Conservation (phyloP, 2,888 invertebrate genomes). For the Bellardia bayeri region DNA sequence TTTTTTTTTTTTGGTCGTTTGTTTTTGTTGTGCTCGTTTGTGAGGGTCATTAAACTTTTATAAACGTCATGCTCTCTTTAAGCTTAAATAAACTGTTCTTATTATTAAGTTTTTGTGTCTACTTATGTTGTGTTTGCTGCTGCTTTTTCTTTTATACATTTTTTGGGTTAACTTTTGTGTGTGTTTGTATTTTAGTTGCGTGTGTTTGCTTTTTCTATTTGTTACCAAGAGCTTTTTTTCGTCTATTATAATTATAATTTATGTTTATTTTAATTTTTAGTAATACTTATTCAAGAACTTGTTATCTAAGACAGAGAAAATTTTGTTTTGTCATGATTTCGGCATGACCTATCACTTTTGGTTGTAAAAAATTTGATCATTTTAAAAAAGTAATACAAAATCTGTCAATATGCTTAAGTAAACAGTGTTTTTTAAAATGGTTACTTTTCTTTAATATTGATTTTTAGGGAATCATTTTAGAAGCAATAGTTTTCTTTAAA, state of each 20-base stretch:
- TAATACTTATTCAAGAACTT: background rate
- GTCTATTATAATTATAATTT: constrained; percentile 11
- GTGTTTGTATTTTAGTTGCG: background rate
- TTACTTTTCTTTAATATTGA: too few species aligned
- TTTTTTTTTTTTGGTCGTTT: constrained; percentile 29
- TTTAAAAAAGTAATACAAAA: too few species aligned
- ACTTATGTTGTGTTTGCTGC: constrained; percentile 18
- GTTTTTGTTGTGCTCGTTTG: constrained; percentile 34
- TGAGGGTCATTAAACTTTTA: constrained; percentile 64
- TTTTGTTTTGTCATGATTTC: too few species aligned
- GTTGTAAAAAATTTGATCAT: too few species aligned
- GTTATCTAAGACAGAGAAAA: background rate
- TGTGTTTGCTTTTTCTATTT: constrained; percentile 3
- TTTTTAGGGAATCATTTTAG: too few species aligned
- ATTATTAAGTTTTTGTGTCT: constrained; percentile 32
- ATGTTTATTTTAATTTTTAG: background rate
- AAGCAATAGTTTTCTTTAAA: too few species aligned
- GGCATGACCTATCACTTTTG: too few species aligned
- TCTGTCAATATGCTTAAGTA: too few species aligned
- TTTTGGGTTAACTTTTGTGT: constrained; percentile 36
- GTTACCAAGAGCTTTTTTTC: constrained; percentile 58
- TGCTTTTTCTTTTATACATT: constrained; percentile 21
- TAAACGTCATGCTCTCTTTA: constrained; percentile 71
- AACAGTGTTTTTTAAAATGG: too few species aligned
- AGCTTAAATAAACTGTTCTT: constrained; percentile 59